Base-by-base conservation (phyloP, 2,797 vertebrate species). In the Natrix natrix region DNA sequence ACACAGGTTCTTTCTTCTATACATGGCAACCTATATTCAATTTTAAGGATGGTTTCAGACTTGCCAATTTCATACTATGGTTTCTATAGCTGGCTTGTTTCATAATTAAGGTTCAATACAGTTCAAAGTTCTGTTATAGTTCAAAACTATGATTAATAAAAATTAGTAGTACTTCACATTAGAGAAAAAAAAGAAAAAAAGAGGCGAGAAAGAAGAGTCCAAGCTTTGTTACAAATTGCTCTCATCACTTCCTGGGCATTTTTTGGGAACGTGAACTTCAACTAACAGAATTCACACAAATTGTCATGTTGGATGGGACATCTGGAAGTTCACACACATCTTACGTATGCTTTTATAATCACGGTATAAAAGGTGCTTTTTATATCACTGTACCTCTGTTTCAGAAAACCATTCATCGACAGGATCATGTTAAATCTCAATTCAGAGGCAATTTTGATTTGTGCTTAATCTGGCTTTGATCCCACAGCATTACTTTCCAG, bases 391-490 rank as follows among this genome's bases (percentile, higher is more conserved):
- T 12, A 48, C 28, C 93, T 48, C 48, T 86, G 16, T 78, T 90
- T 91, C 17, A 92, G 89, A 94, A 59, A 17, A 32, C 56, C 22
- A 93, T 0, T 3, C 69, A 88, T 87, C 78, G 17, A 88, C 56
- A 32, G 10, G 37, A 88, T 32, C 6, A 57, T 87, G n/a, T 88
- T 88, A 88, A 32, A 88, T 59, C 32, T 88, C 87, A 54, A 55
- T 55, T 22, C 52, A 74, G 63, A 55, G 52, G 92, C 94, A 95
- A 95, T 89, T 60, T 95, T 97, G 93, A 95, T 93, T 52, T 94
- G 98, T 98, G 97, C 97, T 97, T 95, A 94, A 52, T 95, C 97
- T 97, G 97, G 97, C 97, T 98, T 94, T 55, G 87, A 97, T 98
- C 97, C 97, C 97, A 97, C 97, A 96, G 97, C 97, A 97, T 95